Base-by-base conservation (phyloP, 37 sponge, comb jelly and placozoan genomes). In the Haliclona indistincta region DNA sequence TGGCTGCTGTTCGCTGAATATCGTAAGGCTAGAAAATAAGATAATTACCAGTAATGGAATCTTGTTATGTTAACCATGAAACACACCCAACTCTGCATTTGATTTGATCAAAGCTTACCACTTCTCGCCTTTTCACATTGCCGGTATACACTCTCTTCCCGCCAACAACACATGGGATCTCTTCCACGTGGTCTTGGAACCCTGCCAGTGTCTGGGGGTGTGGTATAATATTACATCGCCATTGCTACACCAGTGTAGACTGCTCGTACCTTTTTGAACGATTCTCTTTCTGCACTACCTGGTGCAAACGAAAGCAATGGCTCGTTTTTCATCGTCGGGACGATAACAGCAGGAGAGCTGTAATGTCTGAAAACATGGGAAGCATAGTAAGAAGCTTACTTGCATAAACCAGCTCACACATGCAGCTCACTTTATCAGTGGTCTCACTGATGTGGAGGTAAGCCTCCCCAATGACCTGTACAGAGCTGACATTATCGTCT, bases 161-260 rank as follows among this genome's bases (percentile, higher is more conserved):
- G 34, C 91, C 91, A 36, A 98, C 75, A 29, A 98, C 88, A 64
- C 84, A 81, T 0, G 99, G 96, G n/a, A 98, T 90, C 44, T 90
- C 89, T 41, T 80, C 79, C 23, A 88, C 80, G 23, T 63, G 30
- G 4, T 47, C 62, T 23, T 79, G 78, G 74, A 92, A 52, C 42
- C 69, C 61, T 15, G 70, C 71, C 4, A 96, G 70, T 0, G 91
- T 80, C 94, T 96, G 45, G 10, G 19, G 8, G 49, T 10, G 28
- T 38, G 53, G 41, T 10, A 61, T 45, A 39, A 23, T 23, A 42
- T 6, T 39, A 22, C 3, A 17, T 26, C 7, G 2, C 39, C 8
- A 45, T 28, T 69, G 20, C 43, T 29, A 75, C 23, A 32, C 11
- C 39, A 32, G 37, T 28, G 1, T 54, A 73, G 38, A 28, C 5